Evolutionary conservation across 2,797 vertebrate genomes (phyloP).

Genomic region (Xerus rutilus): DNA sequence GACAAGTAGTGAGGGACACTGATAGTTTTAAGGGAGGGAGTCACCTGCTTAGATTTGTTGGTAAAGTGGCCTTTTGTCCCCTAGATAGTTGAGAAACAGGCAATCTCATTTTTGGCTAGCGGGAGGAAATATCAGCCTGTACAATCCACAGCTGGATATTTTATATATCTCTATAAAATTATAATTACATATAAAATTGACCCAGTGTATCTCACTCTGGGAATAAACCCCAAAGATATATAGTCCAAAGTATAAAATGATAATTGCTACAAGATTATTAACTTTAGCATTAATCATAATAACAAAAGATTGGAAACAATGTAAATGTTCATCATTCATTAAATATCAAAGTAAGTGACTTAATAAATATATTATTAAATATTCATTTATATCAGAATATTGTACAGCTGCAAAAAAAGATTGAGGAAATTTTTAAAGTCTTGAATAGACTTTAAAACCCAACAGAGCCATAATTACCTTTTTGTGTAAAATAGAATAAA

Average conservation of each 20-base stretch:
- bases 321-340: background rate
- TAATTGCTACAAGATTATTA: background rate
- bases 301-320: background rate
- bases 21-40: background rate
- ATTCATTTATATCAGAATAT: slow-evolving; percentile 10
- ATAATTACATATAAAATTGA: background rate
- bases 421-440: background rate
- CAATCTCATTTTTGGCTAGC: background rate
- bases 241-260: background rate
- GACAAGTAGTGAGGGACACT: background rate
- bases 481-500: slow-evolving; percentile 30
- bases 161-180: slow-evolving; percentile 30
- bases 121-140: background rate
- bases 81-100: background rate
- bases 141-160: background rate
- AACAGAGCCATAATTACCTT: background rate
- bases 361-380: slow-evolving; percentile 8
- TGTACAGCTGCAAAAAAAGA: slow-evolving; percentile 12
- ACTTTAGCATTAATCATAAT: background rate
- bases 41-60: background rate
- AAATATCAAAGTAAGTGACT: background rate
- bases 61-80: background rate
- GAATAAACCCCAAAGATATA: slow-evolving; percentile 13
- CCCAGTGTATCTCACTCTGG: background rate
- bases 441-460: slow-evolving; percentile 37